These are phyloP conservation scores for Psittacula cyanocephala DNA, from an alignment of 2,113 vertebrate genomes.

Conservation along the genomic window DNA sequence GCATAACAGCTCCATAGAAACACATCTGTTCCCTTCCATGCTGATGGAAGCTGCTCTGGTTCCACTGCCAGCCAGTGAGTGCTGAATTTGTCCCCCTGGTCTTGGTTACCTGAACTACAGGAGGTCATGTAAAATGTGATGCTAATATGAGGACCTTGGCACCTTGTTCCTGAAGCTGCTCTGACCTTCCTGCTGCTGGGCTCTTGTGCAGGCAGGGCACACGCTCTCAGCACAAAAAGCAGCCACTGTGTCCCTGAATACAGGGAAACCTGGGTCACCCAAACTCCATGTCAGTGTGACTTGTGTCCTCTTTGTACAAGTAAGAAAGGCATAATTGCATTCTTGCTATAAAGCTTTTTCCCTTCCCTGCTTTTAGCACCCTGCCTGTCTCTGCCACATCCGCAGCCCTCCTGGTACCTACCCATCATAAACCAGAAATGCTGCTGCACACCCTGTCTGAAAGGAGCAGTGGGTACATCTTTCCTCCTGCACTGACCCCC, in stretches of 20 bases:
- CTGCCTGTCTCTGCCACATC: not conserved
- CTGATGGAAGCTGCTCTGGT: not conserved
- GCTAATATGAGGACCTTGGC: not conserved
- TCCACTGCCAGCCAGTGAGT: not conserved
- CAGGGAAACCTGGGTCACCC: fast-evolving
- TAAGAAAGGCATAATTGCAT: fast-evolving
- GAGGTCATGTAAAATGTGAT: not conserved
- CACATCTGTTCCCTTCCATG: not conserved
- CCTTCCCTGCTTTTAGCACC: not conserved
- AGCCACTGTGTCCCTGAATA: fast-evolving
- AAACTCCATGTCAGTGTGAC: fast-evolving
- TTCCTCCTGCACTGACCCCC: not conserved
- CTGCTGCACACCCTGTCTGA: not conserved
- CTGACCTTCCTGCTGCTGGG: not conserved
- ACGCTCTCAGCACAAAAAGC: not conserved
- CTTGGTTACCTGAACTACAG: not conserved
- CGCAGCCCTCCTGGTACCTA: fast-evolving
- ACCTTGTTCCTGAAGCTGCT: not conserved
- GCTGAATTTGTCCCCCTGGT: not conserved
- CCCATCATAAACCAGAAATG: fast-evolving
- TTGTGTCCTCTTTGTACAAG: not conserved
- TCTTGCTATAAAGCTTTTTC: not conserved
- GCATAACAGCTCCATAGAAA: not conserved
- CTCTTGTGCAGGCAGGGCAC: not conserved
- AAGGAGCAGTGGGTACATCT: not conserved